Evolutionary conservation across 2,888 invertebrate genomes (phyloP).

Genomic region (Drosophila vallismaia): DNA sequence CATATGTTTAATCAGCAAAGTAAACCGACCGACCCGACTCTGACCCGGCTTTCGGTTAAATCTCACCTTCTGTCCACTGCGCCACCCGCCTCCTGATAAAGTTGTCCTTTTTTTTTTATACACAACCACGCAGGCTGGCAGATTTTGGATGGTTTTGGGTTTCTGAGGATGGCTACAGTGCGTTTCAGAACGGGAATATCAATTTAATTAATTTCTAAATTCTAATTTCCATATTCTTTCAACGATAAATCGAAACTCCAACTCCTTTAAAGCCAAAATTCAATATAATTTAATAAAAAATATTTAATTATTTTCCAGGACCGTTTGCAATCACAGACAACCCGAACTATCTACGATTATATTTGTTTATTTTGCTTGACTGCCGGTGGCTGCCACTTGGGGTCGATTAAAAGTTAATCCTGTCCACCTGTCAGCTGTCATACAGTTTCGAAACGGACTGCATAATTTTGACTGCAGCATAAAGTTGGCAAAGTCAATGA

Average conservation of each 20-base stretch:
- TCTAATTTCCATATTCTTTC: no score
- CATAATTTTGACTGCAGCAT: slow-evolving; percentile 72
- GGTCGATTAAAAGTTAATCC: slow-evolving; percentile 24
- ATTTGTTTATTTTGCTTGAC: background rate
- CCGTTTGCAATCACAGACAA: background rate
- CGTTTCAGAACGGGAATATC: slow-evolving; percentile 8
- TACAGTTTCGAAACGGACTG: slow-evolving; percentile 38
- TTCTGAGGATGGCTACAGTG: slow-evolving; percentile 30
- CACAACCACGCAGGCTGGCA: slow-evolving; percentile 45
- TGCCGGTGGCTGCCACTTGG: slow-evolving; percentile 1
- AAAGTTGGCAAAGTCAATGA: slow-evolving; percentile 76
- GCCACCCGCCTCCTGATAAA: slow-evolving; percentile 40
- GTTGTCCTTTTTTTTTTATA: slow-evolving; percentile 60
- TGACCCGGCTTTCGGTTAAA: slow-evolving; percentile 55
- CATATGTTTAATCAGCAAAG: slow-evolving; percentile 76
- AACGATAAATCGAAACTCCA: background rate
- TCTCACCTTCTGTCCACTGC: slow-evolving; percentile 30
- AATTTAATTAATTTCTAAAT: no score
- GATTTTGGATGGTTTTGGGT: slow-evolving; percentile 52
- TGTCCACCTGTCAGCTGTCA: slow-evolving; percentile 11
- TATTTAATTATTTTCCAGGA: slow-evolving; percentile 8
- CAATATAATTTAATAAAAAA: background rate
- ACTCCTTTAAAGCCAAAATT: background rate
- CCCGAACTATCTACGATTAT: background rate
- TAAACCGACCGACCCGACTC: slow-evolving; percentile 41